These are phyloP conservation scores for Amphibalanus amphitrite DNA, from an alignment of 1,140 invertebrate species.

Conservation along the genomic window DNA sequence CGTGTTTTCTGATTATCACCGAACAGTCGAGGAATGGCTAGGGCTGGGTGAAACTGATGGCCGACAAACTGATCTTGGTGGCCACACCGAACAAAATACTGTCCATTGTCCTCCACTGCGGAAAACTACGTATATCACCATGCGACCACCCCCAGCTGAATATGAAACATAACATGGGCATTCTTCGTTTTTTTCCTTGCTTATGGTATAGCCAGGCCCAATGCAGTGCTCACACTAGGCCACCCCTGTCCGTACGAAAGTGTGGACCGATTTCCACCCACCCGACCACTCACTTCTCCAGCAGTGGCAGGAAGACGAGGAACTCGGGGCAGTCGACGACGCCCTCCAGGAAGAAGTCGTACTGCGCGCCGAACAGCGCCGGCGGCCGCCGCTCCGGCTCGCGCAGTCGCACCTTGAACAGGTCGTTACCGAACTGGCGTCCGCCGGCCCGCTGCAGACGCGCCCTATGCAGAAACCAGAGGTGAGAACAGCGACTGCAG, in stretches of 20 bases:
- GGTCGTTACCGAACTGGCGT: constrained; percentile 64
- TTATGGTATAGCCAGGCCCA: no score
- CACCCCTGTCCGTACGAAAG: no score
- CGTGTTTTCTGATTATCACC: constrained; percentile 24
- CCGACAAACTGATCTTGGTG: constrained; percentile 32
- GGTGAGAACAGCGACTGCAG: not conserved
- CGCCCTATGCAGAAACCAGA: constrained; percentile 27
- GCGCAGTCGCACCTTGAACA: constrained; percentile 64
- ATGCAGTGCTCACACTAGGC: no score
- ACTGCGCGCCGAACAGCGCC: constrained; percentile 88
- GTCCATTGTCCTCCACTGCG: no score
- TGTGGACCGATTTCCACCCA: no score
- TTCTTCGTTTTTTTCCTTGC: no score
- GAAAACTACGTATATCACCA: no score
- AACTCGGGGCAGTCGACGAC: constrained; percentile 98
- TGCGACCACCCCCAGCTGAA: no score
- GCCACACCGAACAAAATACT: no score
- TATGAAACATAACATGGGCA: no score
- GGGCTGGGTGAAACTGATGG: constrained; percentile 26
- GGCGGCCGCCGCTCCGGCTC: constrained; percentile 46
- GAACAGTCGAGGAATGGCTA: constrained; percentile 25
- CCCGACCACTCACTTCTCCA: constrained; percentile 42
- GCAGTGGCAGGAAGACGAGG: constrained; percentile 75
- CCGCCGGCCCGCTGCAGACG: constrained; percentile 38
- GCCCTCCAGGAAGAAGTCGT: constrained; percentile 87